These are phyloP conservation scores for Ecdyonurus torrentis DNA, from an alignment of 2,888 invertebrate species.

Conservation along the genomic window DNA sequence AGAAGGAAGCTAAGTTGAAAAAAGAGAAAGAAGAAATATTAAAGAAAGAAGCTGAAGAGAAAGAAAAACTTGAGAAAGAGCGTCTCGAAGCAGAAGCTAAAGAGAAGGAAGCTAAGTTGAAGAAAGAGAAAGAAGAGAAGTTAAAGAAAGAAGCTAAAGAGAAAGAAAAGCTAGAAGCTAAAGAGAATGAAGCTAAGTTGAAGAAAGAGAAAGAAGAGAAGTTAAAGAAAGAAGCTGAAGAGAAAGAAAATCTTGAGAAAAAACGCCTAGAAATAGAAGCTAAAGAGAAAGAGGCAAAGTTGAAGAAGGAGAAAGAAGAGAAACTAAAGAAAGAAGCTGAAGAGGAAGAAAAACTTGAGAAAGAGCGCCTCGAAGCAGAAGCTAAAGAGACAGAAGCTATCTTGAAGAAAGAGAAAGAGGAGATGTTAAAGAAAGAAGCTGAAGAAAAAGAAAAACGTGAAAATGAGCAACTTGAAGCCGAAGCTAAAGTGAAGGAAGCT, in stretches of 20 bases:
- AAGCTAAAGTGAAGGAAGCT: constrained; percentile 8
- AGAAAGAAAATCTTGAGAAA: constrained; percentile 10
- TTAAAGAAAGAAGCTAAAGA: constrained; percentile 10
- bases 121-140: constrained; percentile 11
- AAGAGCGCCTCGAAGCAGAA: not conserved
- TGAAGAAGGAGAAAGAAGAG: constrained; percentile 3
- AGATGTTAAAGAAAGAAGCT: constrained; percentile 7
- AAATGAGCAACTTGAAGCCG: constrained; percentile 6
- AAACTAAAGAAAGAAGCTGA: constrained; percentile 8
- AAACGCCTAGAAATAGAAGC: constrained; percentile 2
- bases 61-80: constrained; percentile 7
- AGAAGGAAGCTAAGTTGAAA: not conserved
- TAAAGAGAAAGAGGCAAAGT: constrained; percentile 8
- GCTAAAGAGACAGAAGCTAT: constrained; percentile 3
- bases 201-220: constrained; percentile 13
- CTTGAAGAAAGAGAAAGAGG: constrained; percentile 8
- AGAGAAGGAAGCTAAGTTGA: too few species aligned
- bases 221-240: constrained; percentile 11
- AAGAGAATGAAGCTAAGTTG: too few species aligned
- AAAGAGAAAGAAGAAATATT: constrained; percentile 9
- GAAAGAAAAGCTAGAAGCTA: constrained; percentile 15
- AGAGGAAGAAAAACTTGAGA: constrained; percentile 5
- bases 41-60: constrained; percentile 10
- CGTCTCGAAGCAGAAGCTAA: constrained; percentile 15
- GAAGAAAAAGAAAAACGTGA: constrained; percentile 10